These are phyloP conservation scores for Scaptomyza montana DNA, from an alignment of 1,140 invertebrate species.

Conservation along the genomic window DNA sequence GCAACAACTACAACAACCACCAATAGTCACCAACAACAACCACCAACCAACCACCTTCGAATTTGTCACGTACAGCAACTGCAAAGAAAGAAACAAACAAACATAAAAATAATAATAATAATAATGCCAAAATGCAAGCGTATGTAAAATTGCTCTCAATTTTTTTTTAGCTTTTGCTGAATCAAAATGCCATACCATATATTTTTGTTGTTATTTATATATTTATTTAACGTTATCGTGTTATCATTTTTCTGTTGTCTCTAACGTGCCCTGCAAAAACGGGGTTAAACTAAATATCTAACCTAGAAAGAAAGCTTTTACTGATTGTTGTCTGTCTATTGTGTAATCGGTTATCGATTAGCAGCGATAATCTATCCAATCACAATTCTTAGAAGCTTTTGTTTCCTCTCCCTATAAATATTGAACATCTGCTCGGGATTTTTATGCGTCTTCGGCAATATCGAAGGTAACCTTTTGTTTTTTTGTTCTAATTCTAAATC, in stretches of 20 bases:
- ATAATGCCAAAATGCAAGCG: constrained; percentile 7
- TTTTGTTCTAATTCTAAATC: background rate
- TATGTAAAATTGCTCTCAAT: constrained; percentile 33
- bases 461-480: constrained; percentile 1
- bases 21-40: constrained; percentile 34
- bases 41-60: constrained; percentile 27
- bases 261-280: background rate
- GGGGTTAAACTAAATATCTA: background rate
- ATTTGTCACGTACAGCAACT: background rate
- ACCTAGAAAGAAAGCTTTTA: background rate
- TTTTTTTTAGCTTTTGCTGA: background rate
- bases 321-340: background rate
- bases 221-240: constrained; percentile 2
- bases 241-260: background rate
- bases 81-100: no score
- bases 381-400: no score
- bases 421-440: no score
- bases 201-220: background rate
- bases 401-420: no score
- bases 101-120: background rate
- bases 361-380: no score
- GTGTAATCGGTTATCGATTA: constrained; percentile 2
- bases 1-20: constrained; percentile 36
- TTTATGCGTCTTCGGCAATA: no score
- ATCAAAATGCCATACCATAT: background rate